Percentiles rank a stretch among this genome's conserved stretches.
Conservation (phyloP, 2,888 invertebrate species). For the Hydrotaea diabolus region DNA sequence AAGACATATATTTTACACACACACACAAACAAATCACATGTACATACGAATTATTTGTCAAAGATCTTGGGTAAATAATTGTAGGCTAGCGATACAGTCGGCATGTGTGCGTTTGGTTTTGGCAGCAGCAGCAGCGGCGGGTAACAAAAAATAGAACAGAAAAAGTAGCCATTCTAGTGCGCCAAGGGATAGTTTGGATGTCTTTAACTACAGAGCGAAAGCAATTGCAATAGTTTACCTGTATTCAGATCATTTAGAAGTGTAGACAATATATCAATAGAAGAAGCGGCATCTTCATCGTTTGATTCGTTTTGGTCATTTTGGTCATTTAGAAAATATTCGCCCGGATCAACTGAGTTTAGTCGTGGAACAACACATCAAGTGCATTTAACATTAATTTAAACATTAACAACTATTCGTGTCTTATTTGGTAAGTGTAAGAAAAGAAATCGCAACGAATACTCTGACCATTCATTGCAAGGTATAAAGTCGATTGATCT, state of each 20-base stretch:
- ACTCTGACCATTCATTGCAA: background rate
- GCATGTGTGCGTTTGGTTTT: conserved; percentile 1
- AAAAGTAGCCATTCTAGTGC: background rate
- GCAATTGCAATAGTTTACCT: conserved; percentile 82
- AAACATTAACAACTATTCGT: background rate
- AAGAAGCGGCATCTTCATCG: conserved; percentile 81
- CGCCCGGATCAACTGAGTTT: conserved; percentile 47
- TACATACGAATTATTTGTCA: conserved; percentile 29
- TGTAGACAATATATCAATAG: conserved; percentile 88
- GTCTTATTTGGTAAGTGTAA: background rate
- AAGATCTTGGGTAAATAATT: background rate
- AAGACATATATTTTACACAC: conserved; percentile 65
- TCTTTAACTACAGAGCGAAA: conserved; percentile 1
- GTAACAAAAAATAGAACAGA: no score
- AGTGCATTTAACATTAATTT: background rate
- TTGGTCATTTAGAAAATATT: conserved; percentile 46
- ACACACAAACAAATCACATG: conserved; percentile 66
- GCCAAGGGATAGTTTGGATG: background rate
- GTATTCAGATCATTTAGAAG: conserved; percentile 97
- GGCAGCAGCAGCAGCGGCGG: background rate
- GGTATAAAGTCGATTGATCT: background rate
- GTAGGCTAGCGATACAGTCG: conserved; percentile 12
- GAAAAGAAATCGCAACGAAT: background rate
- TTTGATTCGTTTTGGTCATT: conserved; percentile 16
- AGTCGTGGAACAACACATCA: conserved; percentile 2